Conservation (phyloP, 1,140 invertebrate species). For the Druon quercuslanigerum region DNA sequence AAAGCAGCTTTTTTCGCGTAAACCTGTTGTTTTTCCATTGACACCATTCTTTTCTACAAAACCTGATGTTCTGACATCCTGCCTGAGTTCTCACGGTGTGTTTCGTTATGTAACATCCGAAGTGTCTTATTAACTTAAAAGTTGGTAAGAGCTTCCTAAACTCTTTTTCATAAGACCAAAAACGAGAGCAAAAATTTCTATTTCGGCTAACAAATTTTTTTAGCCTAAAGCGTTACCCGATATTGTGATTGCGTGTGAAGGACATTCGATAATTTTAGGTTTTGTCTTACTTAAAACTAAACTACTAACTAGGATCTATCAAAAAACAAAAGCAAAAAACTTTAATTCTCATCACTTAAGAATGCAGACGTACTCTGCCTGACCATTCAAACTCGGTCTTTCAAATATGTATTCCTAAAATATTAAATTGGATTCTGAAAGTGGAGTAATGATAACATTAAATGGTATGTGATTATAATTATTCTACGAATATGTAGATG, state of each 20-base stretch:
- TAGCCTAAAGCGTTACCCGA: neutral
- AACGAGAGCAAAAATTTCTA: neutral
- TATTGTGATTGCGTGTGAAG: neutral
- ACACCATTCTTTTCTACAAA: neutral
- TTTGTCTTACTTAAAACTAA: neutral
- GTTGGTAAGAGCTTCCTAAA: neutral
- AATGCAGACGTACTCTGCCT: too few species aligned
- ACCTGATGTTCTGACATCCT: constrained; percentile 33
- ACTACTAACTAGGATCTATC: neutral
- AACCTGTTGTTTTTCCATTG: neutral
- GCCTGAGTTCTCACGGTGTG: constrained; percentile 29
- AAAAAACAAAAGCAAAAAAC: neutral
- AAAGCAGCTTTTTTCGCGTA: constrained; percentile 1
- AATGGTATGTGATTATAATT: too few species aligned
- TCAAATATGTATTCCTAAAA: too few species aligned
- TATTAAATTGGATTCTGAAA: too few species aligned
- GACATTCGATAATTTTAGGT: neutral
- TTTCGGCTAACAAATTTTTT: neutral
- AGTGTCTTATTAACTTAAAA: constrained; percentile 37
- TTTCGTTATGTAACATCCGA: constrained; percentile 3
- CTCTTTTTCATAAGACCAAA: neutral
- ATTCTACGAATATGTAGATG: too few species aligned
- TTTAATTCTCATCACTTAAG: too few species aligned
- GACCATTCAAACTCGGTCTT: too few species aligned
- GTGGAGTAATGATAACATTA: too few species aligned